Evolutionary conservation across 2,888 invertebrate species (phyloP).

Genomic region (Pristionchus maxplancki): DNA sequence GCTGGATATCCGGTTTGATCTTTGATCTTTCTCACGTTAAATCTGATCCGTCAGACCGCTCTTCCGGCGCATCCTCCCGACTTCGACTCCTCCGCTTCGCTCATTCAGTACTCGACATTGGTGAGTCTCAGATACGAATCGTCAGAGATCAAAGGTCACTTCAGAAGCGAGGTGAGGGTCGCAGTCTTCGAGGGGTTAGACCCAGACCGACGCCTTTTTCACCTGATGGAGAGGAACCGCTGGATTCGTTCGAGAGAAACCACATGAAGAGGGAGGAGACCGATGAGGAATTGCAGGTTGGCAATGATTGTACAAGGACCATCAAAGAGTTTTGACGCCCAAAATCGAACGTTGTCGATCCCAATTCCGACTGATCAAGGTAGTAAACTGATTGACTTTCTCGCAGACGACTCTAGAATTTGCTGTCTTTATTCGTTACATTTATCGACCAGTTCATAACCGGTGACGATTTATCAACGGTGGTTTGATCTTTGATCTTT

Average conservation of each 20-base stretch:
- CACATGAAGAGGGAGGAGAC: neutral
- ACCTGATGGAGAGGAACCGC: neutral
- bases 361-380: no score
- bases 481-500: no score
- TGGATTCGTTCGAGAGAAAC: neutral
- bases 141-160: neutral
- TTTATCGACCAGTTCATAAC: no score
- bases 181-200: neutral
- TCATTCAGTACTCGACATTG: slow-evolving; percentile 28
- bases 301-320: neutral
- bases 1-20: neutral
- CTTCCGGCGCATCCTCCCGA: slow-evolving; percentile 4
- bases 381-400: no score
- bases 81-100: neutral
- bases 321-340: no score
- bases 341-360: no score
- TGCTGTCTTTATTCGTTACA: no score
- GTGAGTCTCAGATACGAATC: neutral
- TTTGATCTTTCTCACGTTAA: neutral
- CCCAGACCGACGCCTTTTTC: neutral
- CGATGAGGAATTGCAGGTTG: neutral
- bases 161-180: slow-evolving; percentile 30
- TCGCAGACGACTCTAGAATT: no score
- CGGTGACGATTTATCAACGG: no score
- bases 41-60: slow-evolving; percentile 5